Conservation (phyloP, 2,888 invertebrate genomes). For the Adelphocoris suturalis region DNA sequence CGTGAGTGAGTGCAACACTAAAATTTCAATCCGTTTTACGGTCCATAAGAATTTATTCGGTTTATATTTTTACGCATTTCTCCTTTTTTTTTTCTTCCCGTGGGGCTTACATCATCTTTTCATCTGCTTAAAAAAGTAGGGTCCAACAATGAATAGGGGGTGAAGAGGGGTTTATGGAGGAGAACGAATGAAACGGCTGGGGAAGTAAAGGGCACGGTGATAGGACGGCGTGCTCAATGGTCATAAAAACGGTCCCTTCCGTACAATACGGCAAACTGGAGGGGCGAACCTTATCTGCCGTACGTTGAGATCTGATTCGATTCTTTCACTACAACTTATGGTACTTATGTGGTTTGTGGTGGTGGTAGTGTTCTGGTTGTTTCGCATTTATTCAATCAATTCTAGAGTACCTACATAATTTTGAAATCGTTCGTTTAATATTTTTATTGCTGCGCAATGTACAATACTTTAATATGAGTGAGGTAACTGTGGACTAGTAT, state of each 20-base stretch:
- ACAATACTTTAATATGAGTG: too few species aligned
- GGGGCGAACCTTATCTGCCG: too few species aligned
- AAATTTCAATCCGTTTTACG: conserved; percentile 56
- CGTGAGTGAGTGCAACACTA: conserved; percentile 34
- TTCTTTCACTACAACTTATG: too few species aligned
- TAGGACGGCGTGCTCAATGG: conserved; percentile 42
- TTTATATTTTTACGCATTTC: conserved; percentile 45
- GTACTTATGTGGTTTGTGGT: too few species aligned
- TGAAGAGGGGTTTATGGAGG: neutral
- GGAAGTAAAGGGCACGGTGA: neutral
- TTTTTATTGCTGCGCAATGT: too few species aligned
- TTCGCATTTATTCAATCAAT: too few species aligned
- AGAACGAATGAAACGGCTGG: conserved; percentile 16
- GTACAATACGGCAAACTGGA: conserved; percentile 24
- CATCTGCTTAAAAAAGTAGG: conserved; percentile 26
- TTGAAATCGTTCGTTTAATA: too few species aligned
- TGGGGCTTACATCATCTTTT: conserved; percentile 3
- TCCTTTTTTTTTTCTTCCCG: neutral
- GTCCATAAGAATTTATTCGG: conserved; percentile 54
- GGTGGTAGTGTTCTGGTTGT: too few species aligned
- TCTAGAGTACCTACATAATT: too few species aligned
- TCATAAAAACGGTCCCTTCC: conserved; percentile 58
- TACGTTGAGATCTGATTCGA: too few species aligned
- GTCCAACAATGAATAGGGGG: neutral
- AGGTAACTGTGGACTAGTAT: too few species aligned